Evolutionary conservation across 2,113 vertebrate species (phyloP), one percentile per base, ranked within the genome.

Genomic region (Hypocryptadius cinnamomeus): DNA sequence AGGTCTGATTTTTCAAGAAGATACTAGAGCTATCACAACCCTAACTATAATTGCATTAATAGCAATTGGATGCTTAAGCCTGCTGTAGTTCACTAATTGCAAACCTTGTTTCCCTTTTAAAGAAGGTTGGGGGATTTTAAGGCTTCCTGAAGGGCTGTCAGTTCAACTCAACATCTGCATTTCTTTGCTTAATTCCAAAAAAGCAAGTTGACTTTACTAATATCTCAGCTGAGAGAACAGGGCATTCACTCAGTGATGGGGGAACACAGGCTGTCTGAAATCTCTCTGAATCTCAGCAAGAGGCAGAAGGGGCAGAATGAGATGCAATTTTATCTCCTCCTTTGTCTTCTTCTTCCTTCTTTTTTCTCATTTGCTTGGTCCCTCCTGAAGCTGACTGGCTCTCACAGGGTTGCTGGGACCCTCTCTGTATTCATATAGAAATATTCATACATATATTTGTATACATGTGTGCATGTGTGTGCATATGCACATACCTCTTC

Each of bases 21-120:
- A 90, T 53, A 28, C 61, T 59, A 35, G 50, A 51, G 31, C 51
- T 96, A 92, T 89, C 84, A 89, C 63, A 89, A 74, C 48, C 56
- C 85, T 85, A 94, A 96, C 73, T 80, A 28, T 96, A 97, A 96
- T 97, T 96, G 91, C 37, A 79, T 88, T 97, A 97, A 96, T 97
- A 95, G 84, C 87, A 96, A 51, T 15, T 79, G 57, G 87, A 86
- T 51, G 7, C 1, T 88, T 90, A 87, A 90, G 86, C 72, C 51
- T 86, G 72, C 45, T 68, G 71, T 37, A 84, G 63, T 47, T 64
- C 69, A 39, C 91, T 96, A 97, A 96, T 97, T 97, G 81, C 76
- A 92, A 77, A 63, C 70, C 45, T 95, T 88, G 47, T 85, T 97
- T 95, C 73, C 73, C 79, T 70, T 93, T 51, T 78, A 72, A 89